Conservation (phyloP, 2,888 invertebrate genomes). For the Strigamia transsilvanica region DNA sequence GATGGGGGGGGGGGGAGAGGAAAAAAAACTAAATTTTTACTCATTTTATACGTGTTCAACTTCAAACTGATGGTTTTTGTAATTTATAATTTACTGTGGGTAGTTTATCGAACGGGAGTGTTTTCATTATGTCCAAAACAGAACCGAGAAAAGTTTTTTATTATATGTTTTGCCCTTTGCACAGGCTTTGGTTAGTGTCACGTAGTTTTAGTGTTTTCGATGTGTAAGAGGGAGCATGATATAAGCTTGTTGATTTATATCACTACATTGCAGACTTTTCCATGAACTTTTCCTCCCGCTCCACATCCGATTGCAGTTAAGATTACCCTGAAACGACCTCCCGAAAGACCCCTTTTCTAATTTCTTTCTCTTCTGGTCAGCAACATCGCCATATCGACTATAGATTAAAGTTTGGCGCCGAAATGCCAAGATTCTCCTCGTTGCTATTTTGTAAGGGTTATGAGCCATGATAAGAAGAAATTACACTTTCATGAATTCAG, state of each 20-base stretch:
- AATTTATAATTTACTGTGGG: too few relatives aligned
- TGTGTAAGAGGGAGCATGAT: slow-evolving; percentile 21
- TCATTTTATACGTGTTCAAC: too few relatives aligned
- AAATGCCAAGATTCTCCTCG: background rate
- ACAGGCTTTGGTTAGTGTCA: background rate
- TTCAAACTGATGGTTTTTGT: too few relatives aligned
- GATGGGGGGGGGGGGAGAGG: background rate
- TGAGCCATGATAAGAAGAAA: slow-evolving; percentile 10
- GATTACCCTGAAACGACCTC: slow-evolving; percentile 21
- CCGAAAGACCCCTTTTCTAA: slow-evolving; percentile 23
- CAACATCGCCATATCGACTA: background rate
- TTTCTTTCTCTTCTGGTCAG: slow-evolving; percentile 30
- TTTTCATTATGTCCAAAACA: background rate
- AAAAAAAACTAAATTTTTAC: too few relatives aligned
- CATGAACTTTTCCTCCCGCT: slow-evolving; percentile 26
- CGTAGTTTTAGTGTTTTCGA: slow-evolving; percentile 30
- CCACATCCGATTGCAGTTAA: slow-evolving; percentile 30
- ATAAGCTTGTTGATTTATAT: slow-evolving; percentile 30
- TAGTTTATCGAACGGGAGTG: background rate
- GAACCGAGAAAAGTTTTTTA: slow-evolving; percentile 11
- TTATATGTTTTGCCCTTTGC: slow-evolving; percentile 16
- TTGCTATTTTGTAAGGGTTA: slow-evolving; percentile 26
- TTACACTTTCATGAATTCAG: slow-evolving; percentile 16
- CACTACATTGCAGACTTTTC: slow-evolving; percentile 26
- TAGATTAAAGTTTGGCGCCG: background rate